phyloP scores from a whole-genome alignment of 2,888 invertebrate species.

The Epinotia demarniana region DNA sequence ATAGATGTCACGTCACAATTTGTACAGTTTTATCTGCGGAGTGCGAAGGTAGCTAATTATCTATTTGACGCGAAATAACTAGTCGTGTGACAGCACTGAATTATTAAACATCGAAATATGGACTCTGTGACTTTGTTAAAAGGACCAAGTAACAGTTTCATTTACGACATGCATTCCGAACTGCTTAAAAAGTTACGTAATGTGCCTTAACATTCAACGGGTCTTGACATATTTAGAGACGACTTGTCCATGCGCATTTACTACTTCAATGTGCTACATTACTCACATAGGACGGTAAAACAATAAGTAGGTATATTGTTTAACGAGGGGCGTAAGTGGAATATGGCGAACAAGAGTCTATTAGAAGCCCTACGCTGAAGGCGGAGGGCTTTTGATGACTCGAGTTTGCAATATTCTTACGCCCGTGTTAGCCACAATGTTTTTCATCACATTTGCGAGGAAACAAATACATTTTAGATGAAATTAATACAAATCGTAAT shows the following conservation, averaged over 20 bases:
- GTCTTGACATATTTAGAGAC: neutral
- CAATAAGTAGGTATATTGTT: no score
- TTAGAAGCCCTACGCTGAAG: no score
- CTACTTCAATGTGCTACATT: no score
- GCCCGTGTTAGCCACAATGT: no score
- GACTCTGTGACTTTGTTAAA: neutral
- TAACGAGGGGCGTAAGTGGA: no score
- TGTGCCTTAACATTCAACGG: neutral
- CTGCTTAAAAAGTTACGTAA: neutral
- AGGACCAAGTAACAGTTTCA: neutral
- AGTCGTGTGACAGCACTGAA: neutral
- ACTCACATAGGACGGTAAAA: no score
- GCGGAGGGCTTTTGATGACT: no score
- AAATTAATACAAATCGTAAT: no score
- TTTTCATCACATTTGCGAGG: no score
- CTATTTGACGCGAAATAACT: neutral
- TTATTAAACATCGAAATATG: neutral
- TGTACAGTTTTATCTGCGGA: slow-evolving; percentile 8
- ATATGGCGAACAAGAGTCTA: no score
- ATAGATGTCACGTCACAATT: slow-evolving; percentile 5
- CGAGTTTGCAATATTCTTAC: no score
- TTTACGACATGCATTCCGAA: neutral
- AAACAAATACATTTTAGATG: no score
- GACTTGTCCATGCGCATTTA: neutral
- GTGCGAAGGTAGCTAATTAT: neutral